A percentile compares a stretch with the other conserved stretches of the same genome.
Conservation (phyloP, 2,888 invertebrate species). For the Drosophila meridiana region DNA sequence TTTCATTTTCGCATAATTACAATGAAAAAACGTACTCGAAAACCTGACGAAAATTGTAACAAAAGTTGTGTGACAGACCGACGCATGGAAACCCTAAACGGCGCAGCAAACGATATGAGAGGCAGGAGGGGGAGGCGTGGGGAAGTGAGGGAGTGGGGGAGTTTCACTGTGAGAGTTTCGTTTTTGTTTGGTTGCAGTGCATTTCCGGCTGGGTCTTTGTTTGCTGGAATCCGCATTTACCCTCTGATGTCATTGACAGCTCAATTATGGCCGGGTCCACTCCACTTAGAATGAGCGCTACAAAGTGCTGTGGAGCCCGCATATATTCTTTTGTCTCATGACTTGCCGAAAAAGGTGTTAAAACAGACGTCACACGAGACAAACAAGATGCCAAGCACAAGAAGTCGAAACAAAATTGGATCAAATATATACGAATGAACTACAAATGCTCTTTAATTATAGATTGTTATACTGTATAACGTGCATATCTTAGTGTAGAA, state of each 20-base stretch:
- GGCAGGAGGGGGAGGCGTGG: not conserved
- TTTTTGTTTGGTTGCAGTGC: constrained; percentile 47
- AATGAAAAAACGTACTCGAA: constrained; percentile 44
- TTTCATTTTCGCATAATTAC: constrained; percentile 76
- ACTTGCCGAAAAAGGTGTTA: constrained; percentile 68
- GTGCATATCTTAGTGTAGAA: not conserved
- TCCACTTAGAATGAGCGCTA: constrained; percentile 41
- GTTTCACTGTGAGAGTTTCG: constrained; percentile 29
- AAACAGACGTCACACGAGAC: constrained; percentile 56
- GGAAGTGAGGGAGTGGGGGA: constrained; percentile 33
- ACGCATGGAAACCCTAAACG: constrained; percentile 57
- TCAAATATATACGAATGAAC: constrained; percentile 4
- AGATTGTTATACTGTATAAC: not conserved
- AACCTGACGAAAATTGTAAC: constrained; percentile 62
- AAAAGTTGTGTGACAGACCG: constrained; percentile 74
- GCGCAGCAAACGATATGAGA: not conserved
- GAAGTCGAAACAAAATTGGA: constrained; percentile 7
- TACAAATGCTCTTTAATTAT: constrained; percentile 18
- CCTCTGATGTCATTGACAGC: constrained; percentile 70
- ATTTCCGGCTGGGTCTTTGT: constrained; percentile 68
- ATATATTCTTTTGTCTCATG: constrained; percentile 66
- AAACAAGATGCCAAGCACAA: constrained; percentile 6
- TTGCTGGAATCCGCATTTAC: constrained; percentile 21
- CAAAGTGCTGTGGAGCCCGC: constrained; percentile 30
- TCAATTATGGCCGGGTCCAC: constrained; percentile 54